Conservation (phyloP, 1,140 invertebrate species). For the Archivesica marissinica region DNA sequence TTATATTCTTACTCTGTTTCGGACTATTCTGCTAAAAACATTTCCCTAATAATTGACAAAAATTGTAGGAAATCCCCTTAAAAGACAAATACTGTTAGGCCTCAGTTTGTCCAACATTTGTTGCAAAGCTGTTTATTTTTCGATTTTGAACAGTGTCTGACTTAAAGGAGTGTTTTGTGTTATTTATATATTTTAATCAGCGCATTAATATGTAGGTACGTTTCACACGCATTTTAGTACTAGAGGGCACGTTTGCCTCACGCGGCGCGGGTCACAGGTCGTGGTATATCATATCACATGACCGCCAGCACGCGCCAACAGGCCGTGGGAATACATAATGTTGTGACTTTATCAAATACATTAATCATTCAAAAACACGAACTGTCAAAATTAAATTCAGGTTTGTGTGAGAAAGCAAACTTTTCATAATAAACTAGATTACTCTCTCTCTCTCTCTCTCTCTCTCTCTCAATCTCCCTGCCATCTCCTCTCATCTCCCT, state of each 20-base stretch:
- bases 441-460: too few species aligned
- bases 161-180: too few species aligned
- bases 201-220: neutral
- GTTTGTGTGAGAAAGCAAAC: conserved; percentile 20
- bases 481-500: too few species aligned
- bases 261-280: conserved; percentile 51
- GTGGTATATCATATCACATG: conserved; percentile 43
- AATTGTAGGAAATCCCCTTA: too few species aligned
- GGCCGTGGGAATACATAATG: conserved; percentile 47
- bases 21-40: too few species aligned
- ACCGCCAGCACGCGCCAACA: conserved; percentile 44
- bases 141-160: too few species aligned
- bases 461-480: too few species aligned
- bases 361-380: conserved; percentile 40
- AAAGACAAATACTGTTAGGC: too few species aligned
- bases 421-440: neutral
- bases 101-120: too few species aligned
- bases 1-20: too few species aligned
- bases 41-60: too few species aligned
- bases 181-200: neutral
- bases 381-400: conserved; percentile 22
- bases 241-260: conserved; percentile 21
- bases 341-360: neutral
- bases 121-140: too few species aligned
- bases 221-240: conserved; percentile 40